Evolutionary conservation across 2,797 vertebrate genomes (phyloP).

Genomic region (Rhabdomys pumilio): DNA sequence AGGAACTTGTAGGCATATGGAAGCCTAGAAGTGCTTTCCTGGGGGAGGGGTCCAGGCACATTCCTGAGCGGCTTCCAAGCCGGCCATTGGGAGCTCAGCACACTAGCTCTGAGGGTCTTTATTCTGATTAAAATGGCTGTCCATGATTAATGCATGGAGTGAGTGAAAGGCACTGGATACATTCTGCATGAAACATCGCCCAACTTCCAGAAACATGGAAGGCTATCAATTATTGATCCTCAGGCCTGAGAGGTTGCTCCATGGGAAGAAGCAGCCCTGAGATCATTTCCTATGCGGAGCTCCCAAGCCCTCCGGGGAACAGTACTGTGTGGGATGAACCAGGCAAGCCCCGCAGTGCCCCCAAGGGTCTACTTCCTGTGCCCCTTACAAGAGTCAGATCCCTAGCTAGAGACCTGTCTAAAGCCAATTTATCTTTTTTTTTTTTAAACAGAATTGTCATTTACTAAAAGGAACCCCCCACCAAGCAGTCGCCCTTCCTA

Average conservation of each 20-base stretch:
- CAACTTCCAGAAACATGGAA: constrained; percentile 71
- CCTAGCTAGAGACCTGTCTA: constrained; percentile 31
- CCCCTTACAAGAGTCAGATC: constrained; percentile 47
- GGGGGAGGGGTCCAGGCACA: neutral
- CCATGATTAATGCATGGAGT: constrained; percentile 60
- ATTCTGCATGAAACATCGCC: constrained; percentile 61
- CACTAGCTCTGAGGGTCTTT: constrained; percentile 35
- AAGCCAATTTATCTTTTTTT: neutral
- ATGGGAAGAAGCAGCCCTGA: constrained; percentile 62
- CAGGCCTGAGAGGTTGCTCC: constrained; percentile 62
- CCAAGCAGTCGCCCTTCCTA: neutral
- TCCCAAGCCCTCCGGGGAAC: constrained; percentile 9
- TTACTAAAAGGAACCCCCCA: constrained; percentile 13
- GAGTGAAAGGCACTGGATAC: constrained; percentile 48
- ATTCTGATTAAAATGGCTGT: constrained; percentile 56
- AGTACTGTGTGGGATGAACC: neutral
- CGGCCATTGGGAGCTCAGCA: neutral
- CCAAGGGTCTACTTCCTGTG: neutral
- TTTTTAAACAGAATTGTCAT: neutral
- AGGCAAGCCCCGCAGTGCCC: neutral
- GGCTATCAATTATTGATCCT: constrained; percentile 83
- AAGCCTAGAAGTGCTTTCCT: neutral
- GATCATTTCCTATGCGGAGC: constrained; percentile 75
- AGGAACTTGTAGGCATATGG: neutral
- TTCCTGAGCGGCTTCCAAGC: neutral